phyloP scores from a whole-genome alignment of 2,888 invertebrate genomes.

The Slavum lentiscoides region DNA sequence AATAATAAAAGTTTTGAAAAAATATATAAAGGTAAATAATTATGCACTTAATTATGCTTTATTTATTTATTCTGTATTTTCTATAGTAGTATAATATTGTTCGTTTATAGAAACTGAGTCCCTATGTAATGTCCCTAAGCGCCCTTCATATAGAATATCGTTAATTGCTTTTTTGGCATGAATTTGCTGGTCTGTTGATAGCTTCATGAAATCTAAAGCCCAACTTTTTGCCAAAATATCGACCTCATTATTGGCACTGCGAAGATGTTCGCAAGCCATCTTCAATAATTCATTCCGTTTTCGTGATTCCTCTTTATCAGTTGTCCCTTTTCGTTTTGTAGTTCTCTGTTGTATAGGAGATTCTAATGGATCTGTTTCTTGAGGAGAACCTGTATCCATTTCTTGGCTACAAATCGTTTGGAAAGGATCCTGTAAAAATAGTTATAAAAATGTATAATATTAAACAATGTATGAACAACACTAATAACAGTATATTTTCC shows the following conservation, averaged over 20 bases:
- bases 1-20: not conserved
- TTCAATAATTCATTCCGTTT: not conserved
- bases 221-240: not conserved
- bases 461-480: not conserved
- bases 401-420: too few relatives aligned
- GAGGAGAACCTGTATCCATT: not conserved
- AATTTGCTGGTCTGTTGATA: not conserved
- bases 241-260: not conserved
- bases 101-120: not conserved
- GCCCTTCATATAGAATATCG: not conserved
- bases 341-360: not conserved
- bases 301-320: not conserved
- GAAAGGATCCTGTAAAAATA: not conserved
- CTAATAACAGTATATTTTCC: not conserved
- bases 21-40: not conserved
- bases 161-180: not conserved
- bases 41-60: too few relatives aligned
- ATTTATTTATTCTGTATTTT: not conserved
- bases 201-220: not conserved
- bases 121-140: not conserved
- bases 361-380: not conserved
- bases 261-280: not conserved
- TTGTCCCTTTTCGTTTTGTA: not conserved
- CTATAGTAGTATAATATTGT: not conserved
- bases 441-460: not conserved